Evolutionary conservation across 2,888 invertebrate species (phyloP), one percentile per base, ranked within the genome.

Genomic region (Leucophenga maculata): DNA sequence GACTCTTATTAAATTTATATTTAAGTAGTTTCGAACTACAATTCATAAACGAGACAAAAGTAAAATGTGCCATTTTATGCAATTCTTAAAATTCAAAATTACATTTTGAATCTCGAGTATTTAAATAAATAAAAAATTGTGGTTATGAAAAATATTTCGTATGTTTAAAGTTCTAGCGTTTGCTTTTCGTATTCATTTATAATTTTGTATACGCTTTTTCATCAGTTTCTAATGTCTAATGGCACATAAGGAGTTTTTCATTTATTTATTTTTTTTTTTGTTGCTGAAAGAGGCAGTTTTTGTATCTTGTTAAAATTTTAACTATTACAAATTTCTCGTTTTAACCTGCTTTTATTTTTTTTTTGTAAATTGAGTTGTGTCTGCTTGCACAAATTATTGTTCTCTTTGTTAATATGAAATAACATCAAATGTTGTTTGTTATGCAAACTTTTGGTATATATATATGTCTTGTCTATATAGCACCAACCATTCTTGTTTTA

Each of bases 201-300:
- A 39, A 39, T 39, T 39, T 39, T 39, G 39, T 39, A 39, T 39
- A 1, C 39, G 39, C 8, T 26, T 9, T 20, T 20, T 54, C 22
- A 54, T 54, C 22, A 54, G 22, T 54, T 57, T 72, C 60, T 50
- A 39, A 46, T 71, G 64, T 73, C 60, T 57, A 71, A 70, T 77
- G 74, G 73, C 77, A 76, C 74, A 72, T 75, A 72, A 74, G 68
- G 59, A 68, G 72, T 73, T 68, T 20, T 13, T 74, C 65, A 65
- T 69, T 68, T 74, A 65, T 50, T 69, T 74, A 62, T 72, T 71
- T 69, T 69, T 39, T 68, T 70, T 60, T 50, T 52, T 65, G 31
- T 31, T 48, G 46, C 16, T 66, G 54, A 66, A 67, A 48, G 48
- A 48, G 48, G 50, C 69, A 64, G 73, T 73, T 69, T 69, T 57